Evolutionary conservation across 2,888 invertebrate genomes (phyloP).

Genomic region (Nomada lathburiana): DNA sequence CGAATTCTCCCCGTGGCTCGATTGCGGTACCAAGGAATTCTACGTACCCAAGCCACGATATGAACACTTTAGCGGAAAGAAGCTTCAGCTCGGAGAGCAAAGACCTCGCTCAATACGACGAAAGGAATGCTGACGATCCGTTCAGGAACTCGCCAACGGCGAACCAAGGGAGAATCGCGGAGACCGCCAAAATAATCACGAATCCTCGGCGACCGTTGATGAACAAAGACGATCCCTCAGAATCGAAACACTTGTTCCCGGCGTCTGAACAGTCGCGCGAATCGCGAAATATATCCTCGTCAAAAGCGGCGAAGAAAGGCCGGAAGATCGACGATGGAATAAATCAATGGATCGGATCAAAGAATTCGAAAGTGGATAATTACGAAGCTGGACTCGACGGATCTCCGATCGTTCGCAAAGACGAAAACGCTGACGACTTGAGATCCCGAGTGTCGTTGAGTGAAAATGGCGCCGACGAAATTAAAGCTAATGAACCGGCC

Average conservation of each 20-base stretch:
- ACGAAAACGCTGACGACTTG: neutral
- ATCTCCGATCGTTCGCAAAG: conserved; percentile 12
- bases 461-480: conserved; percentile 20
- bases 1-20: conserved; percentile 24
- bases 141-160: conserved; percentile 1
- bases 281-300: neutral
- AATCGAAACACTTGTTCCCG: neutral
- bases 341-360: too few relatives aligned
- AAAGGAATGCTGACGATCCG: conserved; percentile 23
- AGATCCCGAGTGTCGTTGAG: neutral
- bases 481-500: conserved; percentile 29
- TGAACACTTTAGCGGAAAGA: conserved; percentile 21
- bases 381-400: conserved; percentile 15
- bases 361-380: neutral
- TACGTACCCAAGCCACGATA: conserved; percentile 25
- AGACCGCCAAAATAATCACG: conserved; percentile 6
- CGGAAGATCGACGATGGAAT: neutral
- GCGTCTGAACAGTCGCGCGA: neutral
- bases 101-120: conserved; percentile 24
- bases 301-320: neutral
- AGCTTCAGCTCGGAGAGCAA: neutral
- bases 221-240: neutral
- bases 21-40: conserved; percentile 38
- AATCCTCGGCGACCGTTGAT: neutral
- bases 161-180: neutral